A percentile compares a stretch with the other conserved stretches of the same genome.
phyloP scores from a whole-genome alignment of 2,113 vertebrate species.

The Poicephalus meyeri region DNA sequence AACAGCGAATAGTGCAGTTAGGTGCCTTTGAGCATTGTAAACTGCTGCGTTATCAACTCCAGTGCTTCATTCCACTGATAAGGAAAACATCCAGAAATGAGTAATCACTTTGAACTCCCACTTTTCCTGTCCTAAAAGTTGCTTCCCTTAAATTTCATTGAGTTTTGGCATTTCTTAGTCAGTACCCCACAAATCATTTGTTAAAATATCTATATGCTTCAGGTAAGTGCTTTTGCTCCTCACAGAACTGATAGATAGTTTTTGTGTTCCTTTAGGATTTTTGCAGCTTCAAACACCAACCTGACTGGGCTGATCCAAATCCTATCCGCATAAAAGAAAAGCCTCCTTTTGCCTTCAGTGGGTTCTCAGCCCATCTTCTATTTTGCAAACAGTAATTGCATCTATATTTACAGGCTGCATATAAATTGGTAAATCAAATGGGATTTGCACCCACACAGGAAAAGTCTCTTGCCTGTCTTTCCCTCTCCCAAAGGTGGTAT shows the following conservation, averaged over 20 bases:
- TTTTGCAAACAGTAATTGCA: background rate
- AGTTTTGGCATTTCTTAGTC: background rate
- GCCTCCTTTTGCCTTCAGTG: background rate
- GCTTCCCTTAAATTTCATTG: background rate
- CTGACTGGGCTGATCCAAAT: background rate
- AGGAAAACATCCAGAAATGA: constrained; percentile 26
- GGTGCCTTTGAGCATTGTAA: background rate
- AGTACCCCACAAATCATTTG: constrained; percentile 22
- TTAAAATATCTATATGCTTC: background rate
- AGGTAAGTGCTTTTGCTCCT: background rate
- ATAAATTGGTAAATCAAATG: background rate
- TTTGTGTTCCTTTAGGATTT: background rate
- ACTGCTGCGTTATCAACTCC: background rate
- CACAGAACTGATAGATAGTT: background rate
- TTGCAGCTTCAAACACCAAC: background rate
- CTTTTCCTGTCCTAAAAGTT: background rate
- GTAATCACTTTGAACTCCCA: background rate
- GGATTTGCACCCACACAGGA: background rate
- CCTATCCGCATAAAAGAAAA: background rate
- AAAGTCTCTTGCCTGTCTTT: background rate
- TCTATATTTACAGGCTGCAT: background rate
- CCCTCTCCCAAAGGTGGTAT: background rate
- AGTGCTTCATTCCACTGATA: constrained; percentile 16
- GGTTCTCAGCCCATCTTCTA: background rate
- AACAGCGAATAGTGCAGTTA: background rate